Percentiles rank a stretch among this genome's conserved stretches.
Conservation (phyloP, 2,113 vertebrate genomes). For the Climacteris rufus region DNA sequence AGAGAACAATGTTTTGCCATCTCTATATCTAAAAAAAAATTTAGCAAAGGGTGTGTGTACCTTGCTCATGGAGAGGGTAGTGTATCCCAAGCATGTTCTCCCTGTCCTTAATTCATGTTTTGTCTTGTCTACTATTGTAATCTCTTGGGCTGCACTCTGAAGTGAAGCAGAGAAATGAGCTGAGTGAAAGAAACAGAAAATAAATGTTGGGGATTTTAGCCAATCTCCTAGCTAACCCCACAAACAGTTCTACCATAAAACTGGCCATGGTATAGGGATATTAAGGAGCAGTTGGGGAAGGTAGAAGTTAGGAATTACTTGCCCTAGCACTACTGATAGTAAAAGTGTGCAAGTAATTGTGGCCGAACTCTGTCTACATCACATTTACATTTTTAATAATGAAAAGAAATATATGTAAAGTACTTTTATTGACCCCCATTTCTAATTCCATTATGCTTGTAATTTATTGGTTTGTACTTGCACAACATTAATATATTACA, state of each 20-base stretch:
- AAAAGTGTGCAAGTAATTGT: background rate
- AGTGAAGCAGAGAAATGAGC: background rate
- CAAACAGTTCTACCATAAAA: background rate
- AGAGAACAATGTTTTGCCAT: background rate
- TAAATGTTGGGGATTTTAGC: background rate
- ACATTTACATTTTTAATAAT: background rate
- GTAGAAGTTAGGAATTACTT: background rate
- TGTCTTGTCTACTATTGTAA: background rate
- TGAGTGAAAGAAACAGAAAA: background rate
- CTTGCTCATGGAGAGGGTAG: background rate
- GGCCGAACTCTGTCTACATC: background rate
- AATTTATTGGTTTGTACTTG: background rate
- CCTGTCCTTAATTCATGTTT: background rate
- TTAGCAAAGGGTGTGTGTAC: background rate
- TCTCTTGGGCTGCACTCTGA: background rate
- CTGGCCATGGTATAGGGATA: background rate
- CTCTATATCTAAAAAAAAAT: background rate
- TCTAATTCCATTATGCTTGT: background rate
- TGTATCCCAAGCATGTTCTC: background rate
- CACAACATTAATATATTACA: background rate
- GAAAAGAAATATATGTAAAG: background rate
- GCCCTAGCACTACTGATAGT: background rate
- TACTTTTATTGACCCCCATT: background rate
- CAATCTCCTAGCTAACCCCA: background rate
- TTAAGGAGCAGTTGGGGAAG: background rate